Evolutionary conservation across 2,113 vertebrate species (phyloP), one percentile per base, ranked within the genome.

Genomic region (Lampris incognitus): DNA sequence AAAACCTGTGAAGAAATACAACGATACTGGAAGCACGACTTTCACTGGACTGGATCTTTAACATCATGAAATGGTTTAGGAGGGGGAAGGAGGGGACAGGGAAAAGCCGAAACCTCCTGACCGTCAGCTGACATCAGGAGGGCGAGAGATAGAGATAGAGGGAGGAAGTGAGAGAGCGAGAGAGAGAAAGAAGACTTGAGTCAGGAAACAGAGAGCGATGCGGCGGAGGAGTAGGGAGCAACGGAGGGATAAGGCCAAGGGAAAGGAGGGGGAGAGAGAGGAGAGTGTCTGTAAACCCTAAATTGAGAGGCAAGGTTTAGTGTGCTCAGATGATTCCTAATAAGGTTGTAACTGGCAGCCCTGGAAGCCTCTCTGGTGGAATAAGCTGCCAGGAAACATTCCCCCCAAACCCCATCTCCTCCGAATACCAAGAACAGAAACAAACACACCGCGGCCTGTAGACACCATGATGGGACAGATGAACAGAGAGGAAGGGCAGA

Each of bases 311-410:
- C 72, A 39, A 84, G 77, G 82, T 83, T 24, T 78, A 74, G 82
- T 61, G 78, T 76, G 85, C 79, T 56, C 87, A 76, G 82, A 90
- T 86, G 91, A 95, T 93, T 93, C 94, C 94, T 94, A 94, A 95
- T 95, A 95, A 93, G 94, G 94, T 65, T 92, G 92, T 78, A 92
- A 92, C 89, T 85, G 87, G 90, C 91, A 79, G 88, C 72, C 81
- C 79, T 55, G 83, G 83, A 24, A 24, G 83, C 48, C 79, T 92
- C 90, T 82, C 85, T 88, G 69, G 81, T 87, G 76, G 83, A 85
- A 76, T 82, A 24, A 83, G 85, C 89, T 93, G 92, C 92, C 93
- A 93, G 91, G 90, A 91, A 94, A 93, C 89, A 92, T 93, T 93
- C 74, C 85, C 81, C 86, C 79, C 85, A 88, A 83, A 79, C 83